Base-by-base conservation (phyloP, 2,888 invertebrate species). In the Drosophila meridiana region DNA sequence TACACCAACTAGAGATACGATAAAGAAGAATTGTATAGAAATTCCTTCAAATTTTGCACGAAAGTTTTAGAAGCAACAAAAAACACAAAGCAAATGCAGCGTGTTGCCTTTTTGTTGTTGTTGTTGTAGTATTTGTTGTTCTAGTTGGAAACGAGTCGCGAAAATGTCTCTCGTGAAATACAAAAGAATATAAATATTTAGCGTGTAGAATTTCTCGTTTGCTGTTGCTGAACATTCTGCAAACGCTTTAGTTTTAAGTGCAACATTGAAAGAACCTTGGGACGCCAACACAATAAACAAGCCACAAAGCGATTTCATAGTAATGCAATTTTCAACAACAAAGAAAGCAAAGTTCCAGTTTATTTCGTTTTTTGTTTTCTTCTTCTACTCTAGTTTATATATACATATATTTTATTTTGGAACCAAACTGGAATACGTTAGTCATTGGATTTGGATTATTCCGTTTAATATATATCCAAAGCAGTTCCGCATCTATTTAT, bases 191-290 rank as follows among this genome's bases (percentile, higher is more conserved):
- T 40, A 59, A 58, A 34, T 45, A 65, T n/a, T 56, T 47, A 40
- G 55, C 40, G 58, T 48, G 26, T 45, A 50, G 64, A 61, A 64
- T 69, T 48, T 61, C 32, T 76, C 60, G 57, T n/a, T 43, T 43
- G 38, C 57, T 47, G 9, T 55, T 47, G 63, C 47, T 62, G 43
- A 52, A 32, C 45, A 43, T 68, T 77, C 58, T 67, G 73, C 73
- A 43, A 77, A 68, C 61, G 73, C 45, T 59, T 62, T 64, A 50
- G 47, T 50, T 75, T 76, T 76, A 53, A 36, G 38, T 38, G 67
- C 43, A 76, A 70, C 73, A 70, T 75, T 73, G 65, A 80, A 58
- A 48, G 55, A 79, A 80, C 79, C 80, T 79, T 79, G 80, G 64
- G 43, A 67, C 45, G 50, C 69, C 55, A 65, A 72, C 71, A 71